These are phyloP conservation scores for Spinus olivaceus DNA, from an alignment of 2,797 vertebrate genomes.

Conservation along the genomic window DNA sequence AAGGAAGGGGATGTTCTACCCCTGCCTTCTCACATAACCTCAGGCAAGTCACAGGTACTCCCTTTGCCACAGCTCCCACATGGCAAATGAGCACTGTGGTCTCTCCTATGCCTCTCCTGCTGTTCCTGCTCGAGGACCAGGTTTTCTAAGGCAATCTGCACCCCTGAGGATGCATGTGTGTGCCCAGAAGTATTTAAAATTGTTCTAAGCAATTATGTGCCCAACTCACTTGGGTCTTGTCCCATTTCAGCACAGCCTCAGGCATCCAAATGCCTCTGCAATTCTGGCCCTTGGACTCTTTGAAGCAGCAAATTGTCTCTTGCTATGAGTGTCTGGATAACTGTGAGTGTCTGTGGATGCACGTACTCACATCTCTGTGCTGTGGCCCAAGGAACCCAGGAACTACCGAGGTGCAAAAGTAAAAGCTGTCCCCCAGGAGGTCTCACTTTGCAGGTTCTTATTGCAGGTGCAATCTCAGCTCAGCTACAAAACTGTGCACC, in stretches of 20 bases:
- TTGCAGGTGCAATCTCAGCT: neutral
- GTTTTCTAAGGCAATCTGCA: neutral
- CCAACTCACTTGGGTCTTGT: conserved; percentile 8
- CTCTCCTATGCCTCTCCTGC: neutral
- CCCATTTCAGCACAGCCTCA: neutral
- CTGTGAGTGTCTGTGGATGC: neutral
- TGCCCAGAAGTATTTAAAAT: neutral
- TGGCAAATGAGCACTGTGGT: neutral
- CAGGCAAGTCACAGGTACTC: neutral
- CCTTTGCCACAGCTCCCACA: neutral
- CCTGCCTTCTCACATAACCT: neutral
- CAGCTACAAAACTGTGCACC: neutral
- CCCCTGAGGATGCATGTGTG: neutral
- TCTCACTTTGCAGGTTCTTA: neutral
- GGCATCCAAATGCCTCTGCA: conserved; percentile 2
- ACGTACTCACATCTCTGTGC: neutral
- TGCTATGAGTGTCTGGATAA: neutral
- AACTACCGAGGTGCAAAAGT: neutral
- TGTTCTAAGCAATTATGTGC: conserved; percentile 24
- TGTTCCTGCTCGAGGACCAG: neutral
- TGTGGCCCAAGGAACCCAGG: neutral
- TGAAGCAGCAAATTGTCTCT: conserved; percentile 19
- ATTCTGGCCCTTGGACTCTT: neutral
- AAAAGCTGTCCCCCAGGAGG: neutral
- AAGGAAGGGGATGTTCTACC: neutral